These are phyloP conservation scores for Aleadryas rufinucha DNA, from an alignment of 2,113 vertebrate species.

Conservation along the genomic window DNA sequence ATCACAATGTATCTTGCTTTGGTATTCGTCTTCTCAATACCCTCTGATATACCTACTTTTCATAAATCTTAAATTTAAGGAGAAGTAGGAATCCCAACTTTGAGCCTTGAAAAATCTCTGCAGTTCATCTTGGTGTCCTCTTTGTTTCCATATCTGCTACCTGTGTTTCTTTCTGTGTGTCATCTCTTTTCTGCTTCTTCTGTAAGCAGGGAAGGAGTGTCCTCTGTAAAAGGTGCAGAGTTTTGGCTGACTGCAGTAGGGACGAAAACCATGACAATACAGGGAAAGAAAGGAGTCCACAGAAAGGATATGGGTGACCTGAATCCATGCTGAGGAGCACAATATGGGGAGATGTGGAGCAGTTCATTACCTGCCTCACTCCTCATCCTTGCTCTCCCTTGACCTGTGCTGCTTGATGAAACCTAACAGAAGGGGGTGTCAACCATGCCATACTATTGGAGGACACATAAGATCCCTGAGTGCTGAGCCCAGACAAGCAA, in stretches of 20 bases:
- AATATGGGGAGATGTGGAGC: neutral
- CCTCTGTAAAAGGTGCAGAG: neutral
- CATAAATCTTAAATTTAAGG: neutral
- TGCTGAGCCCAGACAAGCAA: neutral
- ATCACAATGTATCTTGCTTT: neutral
- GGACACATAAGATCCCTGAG: neutral
- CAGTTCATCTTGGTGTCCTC: neutral
- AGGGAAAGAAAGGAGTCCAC: neutral
- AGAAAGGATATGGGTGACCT: neutral
- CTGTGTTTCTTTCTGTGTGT: neutral
- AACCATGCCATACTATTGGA: rapidly evolving
- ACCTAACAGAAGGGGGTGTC: neutral
- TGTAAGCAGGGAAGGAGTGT: neutral
- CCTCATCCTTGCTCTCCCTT: neutral
- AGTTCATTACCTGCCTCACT: neutral
- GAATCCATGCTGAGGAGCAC: neutral
- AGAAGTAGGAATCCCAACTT: neutral
- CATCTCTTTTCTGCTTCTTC: neutral
- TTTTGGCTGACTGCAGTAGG: neutral
- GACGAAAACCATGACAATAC: neutral
- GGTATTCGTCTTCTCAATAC: neutral
- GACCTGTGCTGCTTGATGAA: neutral
- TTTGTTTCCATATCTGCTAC: neutral
- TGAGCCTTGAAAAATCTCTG: neutral
- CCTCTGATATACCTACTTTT: neutral